phyloP scores from a whole-genome alignment of 2,113 vertebrate species.

The Acrocephalus kingi region DNA sequence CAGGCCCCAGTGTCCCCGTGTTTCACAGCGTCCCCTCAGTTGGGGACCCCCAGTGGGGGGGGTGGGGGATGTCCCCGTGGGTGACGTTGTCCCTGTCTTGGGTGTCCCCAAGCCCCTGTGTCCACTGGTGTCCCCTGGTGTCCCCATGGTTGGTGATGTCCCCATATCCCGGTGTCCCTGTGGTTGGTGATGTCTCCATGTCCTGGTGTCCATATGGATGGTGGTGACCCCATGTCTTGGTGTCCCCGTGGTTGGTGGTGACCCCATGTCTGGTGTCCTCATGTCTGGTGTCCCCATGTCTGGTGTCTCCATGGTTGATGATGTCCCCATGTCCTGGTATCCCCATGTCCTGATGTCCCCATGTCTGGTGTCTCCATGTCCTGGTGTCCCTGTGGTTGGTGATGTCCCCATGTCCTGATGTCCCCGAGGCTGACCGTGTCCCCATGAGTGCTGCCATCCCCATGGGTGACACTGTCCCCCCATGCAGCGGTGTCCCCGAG shows the following conservation, averaged over 20 bases:
- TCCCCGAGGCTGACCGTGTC: accelerated
- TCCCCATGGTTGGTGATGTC: accelerated
- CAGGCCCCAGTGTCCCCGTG: background rate
- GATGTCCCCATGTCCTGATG: accelerated
- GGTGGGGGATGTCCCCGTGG: background rate
- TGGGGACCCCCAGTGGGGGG: background rate
- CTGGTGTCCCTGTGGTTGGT: too few relatives aligned
- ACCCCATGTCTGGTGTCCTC: background rate
- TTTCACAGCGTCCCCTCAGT: background rate
- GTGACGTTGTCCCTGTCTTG: background rate
- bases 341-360: too few relatives aligned
- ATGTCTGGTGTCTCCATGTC: too few relatives aligned
- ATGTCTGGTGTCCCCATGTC: too few relatives aligned
- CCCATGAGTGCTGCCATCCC: background rate
- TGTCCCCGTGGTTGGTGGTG: background rate
- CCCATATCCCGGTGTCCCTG: background rate
- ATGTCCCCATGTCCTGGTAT: too few relatives aligned
- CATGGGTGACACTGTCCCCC: background rate
- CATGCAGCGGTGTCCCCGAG: background rate
- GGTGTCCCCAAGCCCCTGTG: background rate
- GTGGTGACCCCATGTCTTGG: accelerated
- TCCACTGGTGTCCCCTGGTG: accelerated
- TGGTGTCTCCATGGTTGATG: accelerated
- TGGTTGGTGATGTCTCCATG: accelerated
- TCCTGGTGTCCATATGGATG: accelerated